A percentile compares a stretch with the other conserved stretches of the same genome.
Conservation (phyloP, 1,140 invertebrate species). For the Drosophila lini region DNA sequence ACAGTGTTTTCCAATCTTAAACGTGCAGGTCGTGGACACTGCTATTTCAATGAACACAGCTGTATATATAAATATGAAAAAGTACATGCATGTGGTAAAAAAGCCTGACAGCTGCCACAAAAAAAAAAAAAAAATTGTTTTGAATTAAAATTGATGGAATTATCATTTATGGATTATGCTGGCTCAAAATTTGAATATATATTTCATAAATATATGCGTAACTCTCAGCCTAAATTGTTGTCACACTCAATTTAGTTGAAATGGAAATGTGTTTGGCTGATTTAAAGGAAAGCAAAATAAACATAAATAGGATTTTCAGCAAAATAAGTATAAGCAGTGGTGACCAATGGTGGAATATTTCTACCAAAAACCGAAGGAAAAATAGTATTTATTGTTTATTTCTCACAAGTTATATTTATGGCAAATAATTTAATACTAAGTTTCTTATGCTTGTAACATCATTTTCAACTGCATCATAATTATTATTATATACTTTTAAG, state of each 20-base stretch:
- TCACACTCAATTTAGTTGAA: constrained; percentile 7
- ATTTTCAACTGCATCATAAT: not conserved
- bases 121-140: not conserved
- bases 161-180: constrained; percentile 30
- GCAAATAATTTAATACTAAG: no score
- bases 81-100: not conserved
- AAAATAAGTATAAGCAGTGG: constrained; percentile 2
- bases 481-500: not conserved
- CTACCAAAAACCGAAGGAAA: not conserved
- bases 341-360: not conserved
- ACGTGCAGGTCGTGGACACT: no score
- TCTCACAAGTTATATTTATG: no score
- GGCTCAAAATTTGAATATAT: constrained; percentile 1
- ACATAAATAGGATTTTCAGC: not conserved
- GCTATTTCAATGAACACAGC: no score
- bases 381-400: no score
- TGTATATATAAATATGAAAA: constrained; percentile 1
- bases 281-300: not conserved
- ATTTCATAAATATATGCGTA: constrained; percentile 4
- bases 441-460: not conserved
- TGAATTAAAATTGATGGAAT: constrained; percentile 29
- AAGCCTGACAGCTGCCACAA: not conserved
- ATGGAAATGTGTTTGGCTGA: not conserved
- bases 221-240: not conserved
- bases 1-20: no score